These are phyloP conservation scores for Hyalella azteca DNA, from an alignment of 2,888 invertebrate genomes.

Conservation along the genomic window DNA sequence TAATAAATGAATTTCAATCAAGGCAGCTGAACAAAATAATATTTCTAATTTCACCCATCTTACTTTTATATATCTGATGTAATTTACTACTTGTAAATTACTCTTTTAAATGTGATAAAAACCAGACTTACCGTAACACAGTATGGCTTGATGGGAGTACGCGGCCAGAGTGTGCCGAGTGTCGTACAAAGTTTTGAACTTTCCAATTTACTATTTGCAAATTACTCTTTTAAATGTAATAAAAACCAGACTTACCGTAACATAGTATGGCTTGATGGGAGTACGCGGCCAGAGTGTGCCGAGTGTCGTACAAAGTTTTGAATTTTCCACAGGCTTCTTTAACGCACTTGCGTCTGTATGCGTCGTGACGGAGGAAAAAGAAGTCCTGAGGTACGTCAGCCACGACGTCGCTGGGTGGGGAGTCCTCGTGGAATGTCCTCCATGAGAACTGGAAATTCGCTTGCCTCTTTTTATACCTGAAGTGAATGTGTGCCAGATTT, in stretches of 20 bases:
- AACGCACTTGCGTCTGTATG: slow-evolving; percentile 1
- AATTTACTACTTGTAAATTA: no score
- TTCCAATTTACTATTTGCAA: no score
- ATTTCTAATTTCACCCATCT: no score
- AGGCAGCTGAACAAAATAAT: no score
- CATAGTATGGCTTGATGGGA: slow-evolving; percentile 9
- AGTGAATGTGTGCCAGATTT: no score
- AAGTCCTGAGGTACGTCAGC: background rate
- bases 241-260: background rate
- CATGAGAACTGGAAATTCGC: background rate
- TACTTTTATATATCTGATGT: no score
- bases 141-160: background rate
- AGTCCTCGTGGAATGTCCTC: slow-evolving; percentile 23
- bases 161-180: background rate
- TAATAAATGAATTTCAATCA: no score
- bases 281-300: background rate
- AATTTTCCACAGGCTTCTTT: slow-evolving; percentile 18
- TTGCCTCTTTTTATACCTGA: background rate
- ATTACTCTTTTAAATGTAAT: no score
- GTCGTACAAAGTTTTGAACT: slow-evolving; percentile 30
- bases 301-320: slow-evolving; percentile 23
- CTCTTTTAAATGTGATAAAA: no score
- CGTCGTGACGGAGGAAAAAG: slow-evolving; percentile 26
- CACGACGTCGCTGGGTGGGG: background rate
- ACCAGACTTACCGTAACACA: background rate